phyloP scores from a whole-genome alignment of 2,113 vertebrate genomes.

The Callorhinus ursinus region DNA sequence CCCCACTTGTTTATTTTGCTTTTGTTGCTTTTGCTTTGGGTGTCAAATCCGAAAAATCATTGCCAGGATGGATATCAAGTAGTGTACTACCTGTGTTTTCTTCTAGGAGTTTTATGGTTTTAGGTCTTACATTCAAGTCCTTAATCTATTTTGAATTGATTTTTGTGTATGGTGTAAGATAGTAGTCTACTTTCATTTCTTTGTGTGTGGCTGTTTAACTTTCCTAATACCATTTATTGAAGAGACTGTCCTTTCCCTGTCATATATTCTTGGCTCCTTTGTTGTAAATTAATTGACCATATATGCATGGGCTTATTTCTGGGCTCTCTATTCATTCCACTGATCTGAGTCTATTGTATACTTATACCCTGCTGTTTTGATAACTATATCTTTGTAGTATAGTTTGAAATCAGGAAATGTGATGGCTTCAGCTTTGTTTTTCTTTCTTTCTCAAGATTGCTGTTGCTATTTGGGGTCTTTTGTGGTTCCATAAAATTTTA shows the following conservation, averaged over 20 bases:
- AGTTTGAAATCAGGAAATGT: background rate
- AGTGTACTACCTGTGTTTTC: background rate
- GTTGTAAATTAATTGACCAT: background rate
- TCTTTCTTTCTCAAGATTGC: background rate
- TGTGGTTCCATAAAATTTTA: background rate
- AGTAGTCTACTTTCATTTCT: background rate
- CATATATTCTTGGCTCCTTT: background rate
- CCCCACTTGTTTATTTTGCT: background rate
- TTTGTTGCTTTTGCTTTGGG: background rate
- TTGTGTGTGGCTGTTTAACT: background rate
- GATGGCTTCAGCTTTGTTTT: background rate
- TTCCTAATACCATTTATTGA: background rate
- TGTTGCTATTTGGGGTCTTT: background rate
- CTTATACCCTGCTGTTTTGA: background rate
- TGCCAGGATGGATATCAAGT: background rate
- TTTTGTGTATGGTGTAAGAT: background rate
- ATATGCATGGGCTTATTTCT: background rate
- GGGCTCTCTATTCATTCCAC: background rate
- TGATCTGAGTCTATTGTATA: background rate
- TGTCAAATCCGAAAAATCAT: background rate
- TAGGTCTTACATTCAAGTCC: background rate
- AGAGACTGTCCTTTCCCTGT: background rate
- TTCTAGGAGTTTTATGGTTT: background rate
- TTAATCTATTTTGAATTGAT: background rate
- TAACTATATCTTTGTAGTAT: background rate